Percentiles rank a stretch among this genome's conserved stretches.
phyloP scores from a whole-genome alignment of 1,140 invertebrate species.

The Drosophila kohkoa region DNA sequence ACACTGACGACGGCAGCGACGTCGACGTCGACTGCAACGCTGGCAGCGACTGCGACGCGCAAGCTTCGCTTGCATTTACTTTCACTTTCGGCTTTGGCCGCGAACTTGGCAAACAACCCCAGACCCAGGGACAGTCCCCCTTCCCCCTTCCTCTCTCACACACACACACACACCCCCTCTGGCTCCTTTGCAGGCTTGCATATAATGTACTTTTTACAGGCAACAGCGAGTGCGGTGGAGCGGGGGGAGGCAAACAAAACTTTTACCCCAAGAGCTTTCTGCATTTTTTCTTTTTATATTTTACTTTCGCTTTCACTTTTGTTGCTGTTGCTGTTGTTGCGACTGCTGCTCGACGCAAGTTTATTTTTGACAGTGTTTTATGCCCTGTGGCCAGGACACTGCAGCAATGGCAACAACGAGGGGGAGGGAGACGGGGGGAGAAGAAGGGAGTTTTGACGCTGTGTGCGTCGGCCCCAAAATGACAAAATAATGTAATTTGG shows the following conservation, averaged over 20 bases:
- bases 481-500: constrained; percentile 84
- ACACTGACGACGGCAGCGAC: constrained; percentile 24
- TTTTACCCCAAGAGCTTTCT: constrained; percentile 81
- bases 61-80: constrained; percentile 73
- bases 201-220: constrained; percentile 72
- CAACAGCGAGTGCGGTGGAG: background rate
- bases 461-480: constrained; percentile 51
- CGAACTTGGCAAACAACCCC: constrained; percentile 58
- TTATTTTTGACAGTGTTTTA: constrained; percentile 82
- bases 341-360: constrained; percentile 49
- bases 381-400: constrained; percentile 71
- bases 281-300: constrained; percentile 60
- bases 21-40: constrained; percentile 18
- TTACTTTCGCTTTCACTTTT: constrained; percentile 18
- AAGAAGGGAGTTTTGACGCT: background rate
- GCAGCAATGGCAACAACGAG: constrained; percentile 39
- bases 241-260: constrained; percentile 45
- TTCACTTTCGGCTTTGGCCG: constrained; percentile 68
- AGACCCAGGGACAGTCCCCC: constrained; percentile 29
- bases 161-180: constrained; percentile 10
- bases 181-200: constrained; percentile 59
- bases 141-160: background rate
- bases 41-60: constrained; percentile 30
- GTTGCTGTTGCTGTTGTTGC: background rate
- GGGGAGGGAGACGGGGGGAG: constrained; percentile 9